Percentiles rank a stretch among this genome's conserved stretches.
phyloP scores from a whole-genome alignment of 2,888 invertebrate genomes.

The Leptinotarsa rubiginosa region DNA sequence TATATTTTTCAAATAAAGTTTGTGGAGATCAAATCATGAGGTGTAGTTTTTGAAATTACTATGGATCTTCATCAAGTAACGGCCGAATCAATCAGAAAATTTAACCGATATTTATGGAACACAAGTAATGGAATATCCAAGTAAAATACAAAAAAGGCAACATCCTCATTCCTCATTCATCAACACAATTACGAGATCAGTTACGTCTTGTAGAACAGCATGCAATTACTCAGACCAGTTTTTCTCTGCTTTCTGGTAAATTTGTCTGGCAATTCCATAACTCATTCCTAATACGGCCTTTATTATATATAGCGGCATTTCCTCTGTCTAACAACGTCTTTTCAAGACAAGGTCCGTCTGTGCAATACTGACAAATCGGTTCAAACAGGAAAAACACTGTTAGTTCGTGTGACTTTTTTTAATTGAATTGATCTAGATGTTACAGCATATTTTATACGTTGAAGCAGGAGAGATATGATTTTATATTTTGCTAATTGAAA shows the following conservation, averaged over 20 bases:
- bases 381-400: slow-evolving; percentile 6
- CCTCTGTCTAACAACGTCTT: background rate
- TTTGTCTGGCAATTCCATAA: slow-evolving; percentile 19
- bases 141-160: slow-evolving; percentile 6
- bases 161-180: slow-evolving; percentile 22
- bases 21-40: no score
- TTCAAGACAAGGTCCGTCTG: background rate
- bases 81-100: no score
- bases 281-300: slow-evolving; percentile 6
- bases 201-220: slow-evolving; percentile 16
- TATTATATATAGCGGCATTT: slow-evolving; percentile 22
- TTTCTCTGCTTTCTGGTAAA: slow-evolving; percentile 17
- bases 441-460: no score
- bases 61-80: no score
- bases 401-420: background rate
- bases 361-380: slow-evolving; percentile 1
- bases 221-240: slow-evolving; percentile 9
- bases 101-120: no score
- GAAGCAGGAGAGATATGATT: no score
- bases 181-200: slow-evolving; percentile 20
- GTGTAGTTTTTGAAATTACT: no score
- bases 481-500: no score
- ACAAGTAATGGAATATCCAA: no score
- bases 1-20: no score
- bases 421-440: background rate